Evolutionary conservation across 2,797 vertebrate species (phyloP).

Genomic region (Pteronotus mesoamericanus): DNA sequence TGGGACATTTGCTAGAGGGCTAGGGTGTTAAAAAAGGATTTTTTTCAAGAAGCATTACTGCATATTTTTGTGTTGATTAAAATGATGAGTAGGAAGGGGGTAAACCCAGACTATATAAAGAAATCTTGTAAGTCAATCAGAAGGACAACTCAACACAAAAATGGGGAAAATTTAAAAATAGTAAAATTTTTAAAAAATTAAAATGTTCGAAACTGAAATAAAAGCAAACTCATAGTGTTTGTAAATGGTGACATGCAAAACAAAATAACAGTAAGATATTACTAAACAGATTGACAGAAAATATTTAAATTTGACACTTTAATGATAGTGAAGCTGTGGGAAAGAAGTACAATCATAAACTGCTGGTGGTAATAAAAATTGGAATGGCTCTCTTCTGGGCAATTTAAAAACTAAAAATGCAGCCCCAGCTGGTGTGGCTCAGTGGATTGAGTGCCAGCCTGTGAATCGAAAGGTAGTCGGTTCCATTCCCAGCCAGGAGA

Average conservation of each 20-base stretch:
- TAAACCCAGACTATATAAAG: background rate
- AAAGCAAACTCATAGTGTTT: conserved; percentile 12
- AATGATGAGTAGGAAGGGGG: background rate
- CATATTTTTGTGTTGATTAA: background rate
- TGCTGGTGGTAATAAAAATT: background rate
- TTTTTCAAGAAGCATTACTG: background rate
- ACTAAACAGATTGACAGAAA: background rate
- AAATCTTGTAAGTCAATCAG: background rate
- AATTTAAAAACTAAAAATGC: conserved; percentile 37
- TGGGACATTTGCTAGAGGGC: background rate
- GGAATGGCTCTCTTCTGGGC: background rate
- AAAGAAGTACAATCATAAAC: background rate
- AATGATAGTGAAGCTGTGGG: background rate
- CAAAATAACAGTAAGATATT: background rate
- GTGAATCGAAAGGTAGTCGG: too few relatives aligned
- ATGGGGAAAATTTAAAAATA: background rate
- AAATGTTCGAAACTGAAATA: conserved; percentile 15
- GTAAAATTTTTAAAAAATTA: conserved; percentile 40
- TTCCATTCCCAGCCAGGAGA: too few relatives aligned
- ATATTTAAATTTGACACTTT: conserved; percentile 25
- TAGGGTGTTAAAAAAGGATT: background rate
- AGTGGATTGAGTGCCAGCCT: too few relatives aligned
- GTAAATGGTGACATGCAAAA: background rate
- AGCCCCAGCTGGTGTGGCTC: too few relatives aligned
- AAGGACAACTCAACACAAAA: conserved; percentile 47